phyloP scores from a whole-genome alignment of 30 jellyfish, hydroid and myxozoan species.

The Aurelia coerulea region DNA sequence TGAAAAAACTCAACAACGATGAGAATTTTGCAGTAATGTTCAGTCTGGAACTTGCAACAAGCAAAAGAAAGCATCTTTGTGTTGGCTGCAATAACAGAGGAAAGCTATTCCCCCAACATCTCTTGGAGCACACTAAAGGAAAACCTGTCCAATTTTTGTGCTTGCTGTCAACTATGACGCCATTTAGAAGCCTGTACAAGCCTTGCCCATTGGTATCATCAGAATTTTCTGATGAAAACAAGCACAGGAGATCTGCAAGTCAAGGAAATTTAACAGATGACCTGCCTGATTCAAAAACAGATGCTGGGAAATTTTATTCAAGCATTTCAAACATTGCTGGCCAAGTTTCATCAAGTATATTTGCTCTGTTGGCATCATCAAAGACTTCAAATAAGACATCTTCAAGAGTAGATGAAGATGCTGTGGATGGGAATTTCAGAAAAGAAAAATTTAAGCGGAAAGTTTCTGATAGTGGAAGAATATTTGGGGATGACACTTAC shows the following conservation, averaged over 20 bases:
- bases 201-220: conserved; percentile 86
- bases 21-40: conserved; percentile 60
- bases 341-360: conserved; percentile 38
- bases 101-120: conserved; percentile 36
- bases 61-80: conserved; percentile 54
- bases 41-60: conserved; percentile 79
- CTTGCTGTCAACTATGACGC: conserved; percentile 61
- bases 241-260: conserved; percentile 4
- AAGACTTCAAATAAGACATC: background rate
- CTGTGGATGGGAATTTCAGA: background rate
- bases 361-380: conserved; percentile 8
- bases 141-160: conserved; percentile 56
- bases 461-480: background rate
- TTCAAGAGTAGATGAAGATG: background rate
- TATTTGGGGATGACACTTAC: conserved; percentile 71
- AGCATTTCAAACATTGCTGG: conserved; percentile 39
- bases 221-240: conserved; percentile 17
- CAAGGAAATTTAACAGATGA: conserved; percentile 18
- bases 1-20: conserved; percentile 10
- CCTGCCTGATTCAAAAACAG: background rate
- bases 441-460: background rate
- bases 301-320: background rate
- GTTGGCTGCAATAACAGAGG: conserved; percentile 32
- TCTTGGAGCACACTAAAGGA: conserved; percentile 1
- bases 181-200: conserved; percentile 74